Conservation (phyloP, 2,888 invertebrate species). For the Empis stercorea region DNA sequence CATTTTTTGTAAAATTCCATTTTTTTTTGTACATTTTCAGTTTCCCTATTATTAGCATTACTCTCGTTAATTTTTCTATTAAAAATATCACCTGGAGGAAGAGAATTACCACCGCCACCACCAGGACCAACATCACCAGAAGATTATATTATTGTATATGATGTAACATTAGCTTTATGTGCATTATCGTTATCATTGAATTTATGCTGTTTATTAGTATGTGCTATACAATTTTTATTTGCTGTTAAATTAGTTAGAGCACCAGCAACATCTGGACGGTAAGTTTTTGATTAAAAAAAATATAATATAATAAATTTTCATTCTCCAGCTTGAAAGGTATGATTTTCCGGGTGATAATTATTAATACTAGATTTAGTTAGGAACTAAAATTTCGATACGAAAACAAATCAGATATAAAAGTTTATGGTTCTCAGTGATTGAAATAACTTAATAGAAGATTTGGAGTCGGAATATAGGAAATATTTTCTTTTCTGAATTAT, state of each 20-base stretch:
- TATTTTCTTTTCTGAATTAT: too few relatives aligned
- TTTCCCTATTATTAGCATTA: constrained; percentile 70
- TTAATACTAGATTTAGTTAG: too few relatives aligned
- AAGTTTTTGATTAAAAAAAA: constrained; percentile 16
- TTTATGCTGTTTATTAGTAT: constrained; percentile 82
- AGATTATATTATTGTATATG: constrained; percentile 79
- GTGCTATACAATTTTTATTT: constrained; percentile 88
- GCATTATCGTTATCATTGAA: constrained; percentile 79
- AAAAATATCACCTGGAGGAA: constrained; percentile 57
- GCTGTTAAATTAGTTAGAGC: constrained; percentile 84
- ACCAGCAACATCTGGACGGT: constrained; percentile 61
- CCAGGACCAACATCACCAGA: constrained; percentile 46
- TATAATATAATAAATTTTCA: too few relatives aligned
- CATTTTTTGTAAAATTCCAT: background rate
- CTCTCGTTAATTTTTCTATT: constrained; percentile 73
- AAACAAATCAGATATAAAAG: too few relatives aligned
- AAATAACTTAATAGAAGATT: too few relatives aligned
- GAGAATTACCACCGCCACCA: constrained; percentile 33
- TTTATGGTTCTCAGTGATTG: too few relatives aligned
- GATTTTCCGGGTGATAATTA: too few relatives aligned
- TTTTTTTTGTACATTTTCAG: constrained; percentile 30
- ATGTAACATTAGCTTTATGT: constrained; percentile 81
- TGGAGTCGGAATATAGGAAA: too few relatives aligned
- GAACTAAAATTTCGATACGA: too few relatives aligned
- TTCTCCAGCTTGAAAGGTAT: too few relatives aligned